phyloP scores from a whole-genome alignment of 2,888 invertebrate genomes.

The Resseliella maxima region DNA sequence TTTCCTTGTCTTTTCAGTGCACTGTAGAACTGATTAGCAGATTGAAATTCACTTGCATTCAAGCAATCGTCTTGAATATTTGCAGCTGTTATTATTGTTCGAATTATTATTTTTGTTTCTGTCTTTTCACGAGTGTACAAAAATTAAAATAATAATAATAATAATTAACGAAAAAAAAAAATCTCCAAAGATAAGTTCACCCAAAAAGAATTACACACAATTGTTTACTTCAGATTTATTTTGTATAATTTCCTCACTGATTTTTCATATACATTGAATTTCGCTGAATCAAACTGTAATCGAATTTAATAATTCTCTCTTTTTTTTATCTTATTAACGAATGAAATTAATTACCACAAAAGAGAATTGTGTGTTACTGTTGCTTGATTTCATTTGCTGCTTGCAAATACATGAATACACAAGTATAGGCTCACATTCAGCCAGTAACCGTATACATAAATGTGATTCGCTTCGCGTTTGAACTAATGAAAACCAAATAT shows the following conservation, averaged over 20 bases:
- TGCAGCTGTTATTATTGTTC: constrained; percentile 19
- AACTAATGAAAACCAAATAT: background rate
- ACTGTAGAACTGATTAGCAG: background rate
- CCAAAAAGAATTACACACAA: too few relatives aligned
- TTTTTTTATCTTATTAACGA: constrained; percentile 45
- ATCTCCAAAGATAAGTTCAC: background rate
- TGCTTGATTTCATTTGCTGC: constrained; percentile 42
- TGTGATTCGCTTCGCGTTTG: background rate
- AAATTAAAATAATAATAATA: background rate
- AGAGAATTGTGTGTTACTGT: constrained; percentile 41
- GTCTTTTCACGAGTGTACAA: background rate
- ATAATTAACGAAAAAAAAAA: background rate
- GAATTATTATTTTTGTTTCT: constrained; percentile 39
- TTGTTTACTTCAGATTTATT: background rate
- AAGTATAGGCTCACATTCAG: background rate
- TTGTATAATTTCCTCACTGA: background rate
- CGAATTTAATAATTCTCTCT: background rate
- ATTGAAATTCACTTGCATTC: constrained; percentile 39
- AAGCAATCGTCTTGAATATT: background rate
- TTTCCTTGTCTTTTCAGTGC: background rate
- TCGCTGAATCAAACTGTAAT: background rate
- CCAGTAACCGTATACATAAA: background rate
- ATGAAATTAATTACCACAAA: constrained; percentile 48
- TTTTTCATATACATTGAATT: background rate
- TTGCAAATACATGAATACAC: constrained; percentile 36